Percentiles rank a stretch among this genome's conserved stretches.
phyloP scores from a whole-genome alignment of 2,888 invertebrate species.

The Drosophila parthenogenetica region DNA sequence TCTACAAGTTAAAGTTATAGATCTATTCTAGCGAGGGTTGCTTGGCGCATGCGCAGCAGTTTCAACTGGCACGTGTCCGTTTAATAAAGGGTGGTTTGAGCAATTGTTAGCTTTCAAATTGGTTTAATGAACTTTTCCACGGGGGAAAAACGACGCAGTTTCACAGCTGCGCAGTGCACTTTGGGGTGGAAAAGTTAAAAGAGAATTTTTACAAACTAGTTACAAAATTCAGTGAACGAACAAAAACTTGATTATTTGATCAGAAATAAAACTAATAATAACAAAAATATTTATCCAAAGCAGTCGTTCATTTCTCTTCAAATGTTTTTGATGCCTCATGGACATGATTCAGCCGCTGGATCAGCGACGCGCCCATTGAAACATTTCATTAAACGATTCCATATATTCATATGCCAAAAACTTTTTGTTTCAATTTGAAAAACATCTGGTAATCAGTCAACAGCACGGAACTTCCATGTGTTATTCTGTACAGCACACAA shows the following conservation, averaged over 20 bases:
- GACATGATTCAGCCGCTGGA: slow-evolving; percentile 21
- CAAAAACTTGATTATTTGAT: neutral
- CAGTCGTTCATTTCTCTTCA: neutral
- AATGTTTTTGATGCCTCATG: slow-evolving; percentile 20
- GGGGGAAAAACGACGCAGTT: slow-evolving; percentile 39
- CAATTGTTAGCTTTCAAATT: slow-evolving; percentile 63
- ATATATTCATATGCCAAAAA: slow-evolving; percentile 18
- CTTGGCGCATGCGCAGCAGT: slow-evolving; percentile 52
- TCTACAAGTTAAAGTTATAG: slow-evolving; percentile 5
- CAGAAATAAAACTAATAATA: neutral
- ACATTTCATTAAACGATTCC: slow-evolving; percentile 5
- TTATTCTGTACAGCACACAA: neutral
- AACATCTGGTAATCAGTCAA: slow-evolving; percentile 72
- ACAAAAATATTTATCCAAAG: slow-evolving; percentile 23
- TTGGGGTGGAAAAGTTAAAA: slow-evolving; percentile 43
- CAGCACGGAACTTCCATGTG: slow-evolving; percentile 21
- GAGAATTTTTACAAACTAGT: neutral
- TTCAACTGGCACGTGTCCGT: slow-evolving; percentile 33
- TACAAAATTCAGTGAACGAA: neutral
- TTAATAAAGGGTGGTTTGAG: slow-evolving; percentile 44
- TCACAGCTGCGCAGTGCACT: slow-evolving; percentile 48
- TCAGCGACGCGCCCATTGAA: slow-evolving; percentile 25
- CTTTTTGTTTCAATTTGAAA: slow-evolving; percentile 41
- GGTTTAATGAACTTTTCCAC: slow-evolving; percentile 53
- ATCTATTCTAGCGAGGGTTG: slow-evolving; percentile 48